Evolutionary conservation across 2,888 invertebrate species (phyloP), one percentile per base, ranked within the genome.

Genomic region (Gymnoscelis rufifasciata): DNA sequence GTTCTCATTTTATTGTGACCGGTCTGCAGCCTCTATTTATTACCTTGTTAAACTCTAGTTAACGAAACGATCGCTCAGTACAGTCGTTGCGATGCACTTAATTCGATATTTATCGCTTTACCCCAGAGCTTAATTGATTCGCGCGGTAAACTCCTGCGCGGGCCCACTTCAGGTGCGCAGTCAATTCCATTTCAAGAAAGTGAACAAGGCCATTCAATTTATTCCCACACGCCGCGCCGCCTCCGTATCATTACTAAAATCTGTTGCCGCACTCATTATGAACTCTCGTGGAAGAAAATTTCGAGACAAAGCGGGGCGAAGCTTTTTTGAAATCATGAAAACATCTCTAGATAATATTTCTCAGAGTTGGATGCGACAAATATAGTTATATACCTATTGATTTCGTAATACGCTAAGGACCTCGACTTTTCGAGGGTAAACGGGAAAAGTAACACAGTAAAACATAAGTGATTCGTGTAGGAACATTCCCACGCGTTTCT

Each of bases 11-110:
- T 86, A 84, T 82, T 79, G 76, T 75, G 68, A 71, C 73, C 71
- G 78, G 72, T 76, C 61, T 64, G 68, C 61, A 75, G 73, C 66
- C 70, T 72, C 78, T 78, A 77, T 87, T 87, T 84, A 86, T 83
- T 82, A 71, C 83, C 88, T 88, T 84, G 87, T 86, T 87, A 87
- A 78, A 84, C 71, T 82, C 78, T 82, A 84, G 79, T 84, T 84
- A 84, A 86, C 81, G 83, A 83, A 83, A 72, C 68, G 76, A 78
- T 70, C 72, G 64, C 73, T 74, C 72, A 60, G 74, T 78, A 74
- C 77, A 59, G 59, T 69, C 67, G 71, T 74, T 64, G 72, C 68
- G 64, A 66, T 70, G 71, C 64, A 74, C 65, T 81, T 82, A 81
- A 83, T 83, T 83, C 77, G 73, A 80, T 72, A 74, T 84, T 81